Evolutionary conservation across 2,888 invertebrate species (phyloP), one percentile per base, ranked within the genome.

Genomic region (Congeria kusceri): DNA sequence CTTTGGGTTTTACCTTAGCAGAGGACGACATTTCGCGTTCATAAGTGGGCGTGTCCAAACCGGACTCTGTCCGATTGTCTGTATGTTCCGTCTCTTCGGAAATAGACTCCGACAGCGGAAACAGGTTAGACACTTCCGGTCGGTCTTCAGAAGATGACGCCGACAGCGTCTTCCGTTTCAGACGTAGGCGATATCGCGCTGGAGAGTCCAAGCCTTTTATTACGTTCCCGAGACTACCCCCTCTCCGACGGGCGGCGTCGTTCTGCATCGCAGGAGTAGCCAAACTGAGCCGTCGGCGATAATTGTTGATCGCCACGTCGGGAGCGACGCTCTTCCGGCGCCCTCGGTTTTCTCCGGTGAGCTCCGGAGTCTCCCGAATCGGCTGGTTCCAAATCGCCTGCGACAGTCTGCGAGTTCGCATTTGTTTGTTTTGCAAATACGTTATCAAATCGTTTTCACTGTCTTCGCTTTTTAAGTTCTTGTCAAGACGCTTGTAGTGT

Each of bases 361-460:
- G 56, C 27, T 67, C 57, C 13, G 58, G 58, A 3, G 59, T 44
- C 13, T 72, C 73, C 3, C 49, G 25, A 18, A 58, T 44, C 3
- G 79, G 75, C 18, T 62, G 71, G 29, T 65, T 66, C 68, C 72
- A 82, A 15, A 83, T 62, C 9, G 80, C 84, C 61, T 81, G 77
- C 20, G 86, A 88, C 69, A 86, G 78, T 13, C 86, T 70, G 20
- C 86, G 71, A 15, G 84, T 83, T 49, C 87, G 72, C 15, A 81
- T 57, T 62, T 88, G 86, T 66, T 87, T 88, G 61, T 87, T 85
- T 76, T 84, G 85, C 23, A 88, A 71, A 56, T 78, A 86, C 28
- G 68, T 71, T 27, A 87, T n/a, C 7, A 88, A 67, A 47, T 88
- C 86, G 20, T 75, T 77, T 49, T 80, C 78, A 56, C 86, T 86